Evolutionary conservation across 2,888 invertebrate species (phyloP).

Genomic region (Agrypnus murinus): DNA sequence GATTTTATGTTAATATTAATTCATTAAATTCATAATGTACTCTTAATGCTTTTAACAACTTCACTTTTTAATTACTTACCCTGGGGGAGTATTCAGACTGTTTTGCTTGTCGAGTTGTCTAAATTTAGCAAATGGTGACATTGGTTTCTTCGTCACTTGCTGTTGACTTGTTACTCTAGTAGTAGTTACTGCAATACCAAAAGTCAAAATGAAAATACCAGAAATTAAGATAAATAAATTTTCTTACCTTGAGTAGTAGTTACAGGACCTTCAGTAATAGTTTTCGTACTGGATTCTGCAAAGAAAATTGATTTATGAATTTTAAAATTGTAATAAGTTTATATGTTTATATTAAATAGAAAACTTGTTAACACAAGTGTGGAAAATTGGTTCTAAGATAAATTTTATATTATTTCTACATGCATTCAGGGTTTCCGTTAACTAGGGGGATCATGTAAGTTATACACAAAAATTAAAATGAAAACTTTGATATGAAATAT

Average conservation of each 20-base stretch:
- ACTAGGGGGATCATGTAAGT: slow-evolving; percentile 9
- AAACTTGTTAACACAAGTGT: slow-evolving; percentile 21
- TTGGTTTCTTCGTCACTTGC: slow-evolving; percentile 76
- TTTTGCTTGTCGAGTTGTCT: slow-evolving; percentile 92
- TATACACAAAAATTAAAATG: slow-evolving; percentile 12
- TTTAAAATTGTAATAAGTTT: too few relatives aligned
- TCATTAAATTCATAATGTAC: too few relatives aligned
- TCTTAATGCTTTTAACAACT: too few relatives aligned
- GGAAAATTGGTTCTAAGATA: background rate
- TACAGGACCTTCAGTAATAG: slow-evolving; percentile 63
- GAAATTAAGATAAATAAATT: background rate
- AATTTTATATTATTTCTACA: slow-evolving; percentile 12
- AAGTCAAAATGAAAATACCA: slow-evolving; percentile 3
- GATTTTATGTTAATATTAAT: too few relatives aligned
- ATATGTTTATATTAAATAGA: background rate
- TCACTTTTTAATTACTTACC: too few relatives aligned
- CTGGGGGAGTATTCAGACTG: slow-evolving; percentile 82
- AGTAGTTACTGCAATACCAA: slow-evolving; percentile 61
- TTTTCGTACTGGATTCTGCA: slow-evolving; percentile 64
- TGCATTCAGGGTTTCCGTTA: slow-evolving; percentile 12
- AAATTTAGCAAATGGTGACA: slow-evolving; percentile 93
- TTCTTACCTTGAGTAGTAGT: slow-evolving; percentile 62
- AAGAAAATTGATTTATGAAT: slow-evolving; percentile 52
- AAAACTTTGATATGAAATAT: slow-evolving; percentile 27
- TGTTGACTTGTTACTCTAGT: slow-evolving; percentile 63